Conservation (phyloP, 2,888 invertebrate genomes). For the Acanthacorydalis orientalis region DNA sequence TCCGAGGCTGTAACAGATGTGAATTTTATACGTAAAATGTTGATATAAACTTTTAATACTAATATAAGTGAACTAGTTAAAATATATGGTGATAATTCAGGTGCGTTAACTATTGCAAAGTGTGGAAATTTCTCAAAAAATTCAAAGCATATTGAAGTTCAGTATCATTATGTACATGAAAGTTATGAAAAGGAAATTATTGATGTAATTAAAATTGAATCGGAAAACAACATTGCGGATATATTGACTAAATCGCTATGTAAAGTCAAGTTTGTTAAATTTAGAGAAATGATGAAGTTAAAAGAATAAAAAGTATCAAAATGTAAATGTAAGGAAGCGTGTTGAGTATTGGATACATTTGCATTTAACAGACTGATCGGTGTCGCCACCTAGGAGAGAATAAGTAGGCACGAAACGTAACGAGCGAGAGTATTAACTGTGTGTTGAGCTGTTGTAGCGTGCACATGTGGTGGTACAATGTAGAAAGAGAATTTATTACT, state of each 20-base stretch:
- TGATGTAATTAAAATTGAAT: constrained; percentile 14
- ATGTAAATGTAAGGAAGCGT: constrained; percentile 8
- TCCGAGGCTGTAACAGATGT: constrained; percentile 12
- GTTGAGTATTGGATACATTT: not conserved
- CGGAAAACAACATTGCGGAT: constrained; percentile 14
- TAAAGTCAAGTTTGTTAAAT: constrained; percentile 9
- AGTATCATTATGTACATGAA: constrained; percentile 15
- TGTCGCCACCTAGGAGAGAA: not conserved
- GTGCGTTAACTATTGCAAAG: constrained; percentile 12
- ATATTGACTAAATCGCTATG: constrained; percentile 11
- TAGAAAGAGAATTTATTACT: no score
- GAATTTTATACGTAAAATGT: constrained; percentile 8
- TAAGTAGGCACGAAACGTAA: not conserved
- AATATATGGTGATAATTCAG: constrained; percentile 14
- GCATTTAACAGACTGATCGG: not conserved
- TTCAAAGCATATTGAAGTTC: constrained; percentile 14
- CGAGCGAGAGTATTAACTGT: not conserved
- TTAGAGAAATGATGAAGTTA: constrained; percentile 8
- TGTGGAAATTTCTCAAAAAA: constrained; percentile 14
- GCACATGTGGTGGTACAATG: no score
- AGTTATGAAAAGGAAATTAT: constrained; percentile 13
- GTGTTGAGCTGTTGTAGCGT: not conserved
- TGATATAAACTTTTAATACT: constrained; percentile 8
- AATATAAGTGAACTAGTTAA: constrained; percentile 10
- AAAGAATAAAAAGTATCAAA: not conserved